phyloP scores from a whole-genome alignment of 2,888 invertebrate genomes.

The Chymomyza fuscimana region DNA sequence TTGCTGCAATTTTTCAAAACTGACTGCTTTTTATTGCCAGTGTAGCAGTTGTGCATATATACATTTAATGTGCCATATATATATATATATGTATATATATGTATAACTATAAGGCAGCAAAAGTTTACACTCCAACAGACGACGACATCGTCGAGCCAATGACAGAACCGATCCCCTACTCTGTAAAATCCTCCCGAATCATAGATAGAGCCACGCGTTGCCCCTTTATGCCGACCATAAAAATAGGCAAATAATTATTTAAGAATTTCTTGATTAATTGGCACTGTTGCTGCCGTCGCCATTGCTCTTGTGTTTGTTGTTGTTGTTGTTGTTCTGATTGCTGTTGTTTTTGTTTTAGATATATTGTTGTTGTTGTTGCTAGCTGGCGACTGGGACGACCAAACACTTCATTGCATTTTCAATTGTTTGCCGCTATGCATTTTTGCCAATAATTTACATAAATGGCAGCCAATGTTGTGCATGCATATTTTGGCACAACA shows the following conservation, averaged over 20 bases:
- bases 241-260: conserved; percentile 79
- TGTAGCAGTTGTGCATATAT: conserved; percentile 24
- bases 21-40: neutral
- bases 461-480: conserved; percentile 31
- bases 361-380: neutral
- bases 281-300: conserved; percentile 51
- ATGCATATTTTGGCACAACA: conserved; percentile 16
- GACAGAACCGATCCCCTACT: conserved; percentile 60
- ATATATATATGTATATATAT: conserved; percentile 7
- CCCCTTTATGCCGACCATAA: conserved; percentile 44
- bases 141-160: conserved; percentile 61
- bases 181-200: neutral
- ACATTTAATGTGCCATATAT: conserved; percentile 27
- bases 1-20: neutral
- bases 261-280: conserved; percentile 79
- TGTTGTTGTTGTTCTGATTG: conserved; percentile 10
- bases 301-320: conserved; percentile 46
- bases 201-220: neutral
- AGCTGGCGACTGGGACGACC: conserved; percentile 25
- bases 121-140: conserved; percentile 30
- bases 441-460: conserved; percentile 74
- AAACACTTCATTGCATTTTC: conserved; percentile 74
- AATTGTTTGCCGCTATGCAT: conserved; percentile 75
- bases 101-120: neutral
- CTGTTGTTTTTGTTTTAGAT: conserved; percentile 4